Conservation (phyloP, 2,113 vertebrate species). For the Prolemur simus region DNA sequence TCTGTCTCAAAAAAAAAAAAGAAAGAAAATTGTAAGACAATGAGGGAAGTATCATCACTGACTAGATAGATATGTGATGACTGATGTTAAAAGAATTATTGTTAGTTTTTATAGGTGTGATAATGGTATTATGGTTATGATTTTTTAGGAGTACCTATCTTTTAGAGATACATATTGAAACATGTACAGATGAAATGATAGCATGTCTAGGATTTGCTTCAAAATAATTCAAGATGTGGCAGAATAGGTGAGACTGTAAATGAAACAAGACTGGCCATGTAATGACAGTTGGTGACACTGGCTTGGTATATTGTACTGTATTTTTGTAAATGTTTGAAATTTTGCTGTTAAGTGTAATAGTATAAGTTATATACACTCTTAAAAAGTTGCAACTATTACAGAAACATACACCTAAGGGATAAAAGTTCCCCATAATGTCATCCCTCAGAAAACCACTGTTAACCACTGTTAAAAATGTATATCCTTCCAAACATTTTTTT, state of each 20-base stretch:
- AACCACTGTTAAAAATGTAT: background rate
- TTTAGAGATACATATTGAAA: background rate
- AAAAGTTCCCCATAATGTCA: background rate
- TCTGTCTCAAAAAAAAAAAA: background rate
- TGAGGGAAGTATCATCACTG: background rate
- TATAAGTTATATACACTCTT: background rate
- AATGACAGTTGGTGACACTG: background rate
- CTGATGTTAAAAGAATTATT: background rate
- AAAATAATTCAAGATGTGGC: background rate
- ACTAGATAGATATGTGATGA: background rate
- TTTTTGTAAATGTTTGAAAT: background rate
- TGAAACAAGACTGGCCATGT: background rate
- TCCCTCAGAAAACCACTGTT: background rate
- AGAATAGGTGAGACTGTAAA: background rate
- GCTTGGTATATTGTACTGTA: background rate
- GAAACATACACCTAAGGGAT: background rate
- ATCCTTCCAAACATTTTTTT: background rate
- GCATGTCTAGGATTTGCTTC: background rate
- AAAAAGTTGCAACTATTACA: background rate
- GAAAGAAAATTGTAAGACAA: background rate
- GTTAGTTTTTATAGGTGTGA: background rate
- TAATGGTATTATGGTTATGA: background rate
- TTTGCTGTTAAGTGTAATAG: background rate
- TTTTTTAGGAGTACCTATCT: background rate
- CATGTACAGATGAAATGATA: background rate